Evolutionary conservation across 2,797 vertebrate genomes (phyloP), one percentile per base, ranked within the genome.

Genomic region (Cyclura pinguis): DNA sequence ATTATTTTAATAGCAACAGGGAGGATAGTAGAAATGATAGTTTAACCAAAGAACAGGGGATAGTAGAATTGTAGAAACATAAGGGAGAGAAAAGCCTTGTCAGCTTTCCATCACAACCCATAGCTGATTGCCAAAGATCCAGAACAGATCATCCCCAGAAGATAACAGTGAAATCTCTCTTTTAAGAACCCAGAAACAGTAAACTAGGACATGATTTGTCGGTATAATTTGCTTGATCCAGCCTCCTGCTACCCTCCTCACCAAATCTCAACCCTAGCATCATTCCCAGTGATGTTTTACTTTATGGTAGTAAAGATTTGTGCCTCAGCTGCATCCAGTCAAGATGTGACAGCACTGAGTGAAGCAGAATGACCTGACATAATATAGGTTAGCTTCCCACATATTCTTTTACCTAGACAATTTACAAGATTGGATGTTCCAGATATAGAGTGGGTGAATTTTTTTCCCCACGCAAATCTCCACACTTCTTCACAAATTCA

Each of bases 1-100:
- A 82, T 86, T 86, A 42, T 77, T 91, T 86, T 82, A 83, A 76
- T 86, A 86, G 72, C 22, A 62, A 88, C 32, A 85, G 16, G 6
- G 0, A 38, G 2, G 14, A 73, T n/a, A 1, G 0, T 52, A 55
- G 64, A 42, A 77, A 59, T 38, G 59, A 67, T 77, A 55, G 2
- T 62, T 78, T 67, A 77, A 67, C 78, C 55, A 55, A 85, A 16
- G n/a, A 67, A 85, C 81, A 9, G 12, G 47, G 9, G 7, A 42
- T 29, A 74, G n/a, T 77, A 10, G 8, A 62, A 62, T 62, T 81
- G 47, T 32, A 47, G 22, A 42, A 76, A 27, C 52, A 20, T 32
- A 12, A 52, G 24, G 38, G 29, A 3, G 76, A 24, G 32, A 47
- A 35, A 1, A 24, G 22, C 7, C 10, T 76, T 47, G 13, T 18